Percentiles rank a stretch among this genome's conserved stretches.
These are phyloP conservation scores for Orthonyx spaldingii DNA, from an alignment of 2,113 vertebrate species.

Conservation along the genomic window DNA sequence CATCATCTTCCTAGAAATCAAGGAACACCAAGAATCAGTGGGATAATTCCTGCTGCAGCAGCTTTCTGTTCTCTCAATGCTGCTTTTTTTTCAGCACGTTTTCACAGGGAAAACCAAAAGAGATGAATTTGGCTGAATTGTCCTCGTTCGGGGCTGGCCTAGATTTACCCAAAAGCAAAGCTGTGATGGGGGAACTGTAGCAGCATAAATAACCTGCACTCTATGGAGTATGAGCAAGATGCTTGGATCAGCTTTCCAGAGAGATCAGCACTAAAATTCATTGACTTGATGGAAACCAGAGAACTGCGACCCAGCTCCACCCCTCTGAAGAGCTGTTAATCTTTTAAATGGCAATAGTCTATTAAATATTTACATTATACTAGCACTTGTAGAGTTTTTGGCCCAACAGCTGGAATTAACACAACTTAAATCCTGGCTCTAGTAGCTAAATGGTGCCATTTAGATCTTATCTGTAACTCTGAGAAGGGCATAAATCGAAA, in stretches of 20 bases:
- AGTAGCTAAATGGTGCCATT: slow-evolving; percentile 42
- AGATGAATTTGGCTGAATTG: neutral
- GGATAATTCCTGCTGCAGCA: neutral
- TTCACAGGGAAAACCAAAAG: rapidly evolving
- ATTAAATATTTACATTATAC: slow-evolving; percentile 65
- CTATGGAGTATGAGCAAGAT: neutral
- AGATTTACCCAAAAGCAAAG: neutral
- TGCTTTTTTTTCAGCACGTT: neutral
- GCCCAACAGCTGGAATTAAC: neutral
- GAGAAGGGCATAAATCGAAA: slow-evolving; percentile 19
- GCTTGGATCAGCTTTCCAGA: neutral
- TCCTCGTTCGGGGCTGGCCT: neutral
- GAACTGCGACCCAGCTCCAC: neutral
- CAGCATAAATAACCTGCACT: neutral
- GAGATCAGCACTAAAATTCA: slow-evolving; percentile 5
- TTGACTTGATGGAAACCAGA: slow-evolving; percentile 25
- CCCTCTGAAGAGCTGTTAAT: slow-evolving; percentile 30
- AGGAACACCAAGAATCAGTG: neutral
- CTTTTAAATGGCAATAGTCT: slow-evolving; percentile 54
- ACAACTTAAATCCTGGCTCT: neutral
- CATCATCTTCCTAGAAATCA: slow-evolving; percentile 84
- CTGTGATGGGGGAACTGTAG: neutral
- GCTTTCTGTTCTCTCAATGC: neutral
- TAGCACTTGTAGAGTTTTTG: slow-evolving; percentile 20
- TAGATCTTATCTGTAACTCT: slow-evolving; percentile 39